Conservation (phyloP, 2,888 invertebrate species). For the Drosophila flavopinicola region DNA sequence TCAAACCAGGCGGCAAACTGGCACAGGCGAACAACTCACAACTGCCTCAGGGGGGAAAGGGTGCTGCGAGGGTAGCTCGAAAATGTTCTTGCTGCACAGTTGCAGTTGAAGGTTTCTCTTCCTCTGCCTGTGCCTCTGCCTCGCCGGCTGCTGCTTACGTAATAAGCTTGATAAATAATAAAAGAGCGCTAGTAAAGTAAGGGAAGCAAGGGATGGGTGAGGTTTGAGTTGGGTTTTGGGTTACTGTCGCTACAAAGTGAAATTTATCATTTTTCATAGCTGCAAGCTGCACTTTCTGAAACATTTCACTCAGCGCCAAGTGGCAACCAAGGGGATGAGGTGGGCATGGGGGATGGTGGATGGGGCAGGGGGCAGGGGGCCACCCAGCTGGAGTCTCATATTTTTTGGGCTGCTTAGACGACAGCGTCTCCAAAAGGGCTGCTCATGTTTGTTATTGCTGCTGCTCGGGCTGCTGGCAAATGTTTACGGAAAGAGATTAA, state of each 20-base stretch:
- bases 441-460: conserved; percentile 48
- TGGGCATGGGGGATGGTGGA: no score
- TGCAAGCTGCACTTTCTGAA: conserved; percentile 81
- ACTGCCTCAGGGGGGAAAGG: not conserved
- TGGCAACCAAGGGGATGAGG: conserved; percentile 21
- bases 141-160: conserved; percentile 59
- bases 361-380: not conserved
- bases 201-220: conserved; percentile 4
- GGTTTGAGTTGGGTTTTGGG: conserved; percentile 19
- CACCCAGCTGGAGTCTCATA: conserved; percentile 51
- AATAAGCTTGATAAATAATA: conserved; percentile 81
- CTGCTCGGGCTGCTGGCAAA: conserved; percentile 60
- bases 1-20: conserved; percentile 75
- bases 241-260: conserved; percentile 67
- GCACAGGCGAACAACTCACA: conserved; percentile 9
- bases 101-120: conserved; percentile 62
- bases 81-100: conserved; percentile 62
- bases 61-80: conserved; percentile 11
- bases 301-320: conserved; percentile 76
- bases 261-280: conserved; percentile 80
- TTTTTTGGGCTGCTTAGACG: conserved; percentile 76
- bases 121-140: not conserved
- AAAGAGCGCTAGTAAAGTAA: conserved; percentile 56
- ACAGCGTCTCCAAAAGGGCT: conserved; percentile 40
- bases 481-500: conserved; percentile 79